Evolutionary conservation across 2,888 invertebrate genomes (phyloP), one percentile per base, ranked within the genome.

Genomic region (Oeneis ivallda): DNA sequence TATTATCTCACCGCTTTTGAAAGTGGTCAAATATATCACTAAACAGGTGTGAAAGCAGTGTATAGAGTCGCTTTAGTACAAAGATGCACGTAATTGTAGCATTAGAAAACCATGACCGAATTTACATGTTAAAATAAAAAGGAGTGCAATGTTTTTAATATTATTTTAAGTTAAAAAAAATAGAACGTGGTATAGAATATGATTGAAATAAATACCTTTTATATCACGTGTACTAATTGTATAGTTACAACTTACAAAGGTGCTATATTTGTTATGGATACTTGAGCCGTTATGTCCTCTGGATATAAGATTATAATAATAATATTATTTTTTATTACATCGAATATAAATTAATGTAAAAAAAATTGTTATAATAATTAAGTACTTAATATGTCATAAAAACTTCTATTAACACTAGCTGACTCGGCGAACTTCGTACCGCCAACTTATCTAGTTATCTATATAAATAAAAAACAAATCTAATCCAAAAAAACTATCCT

Each of bases 231-330:
- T 66, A 54, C 11, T 34, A 63, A 50, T 13, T 50, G 50, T 19
- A 59, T 26, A 4, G 2, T 2, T 26, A 26, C 5, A 65, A 67
- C 67, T 72, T 79, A 79, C 77, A 75, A 83, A 81, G 87, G 87
- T 87, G 87, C 87, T 87, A 87, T 80, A 83, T 81, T 80, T 81
- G 80, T 81, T 83, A 80, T 75, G 72, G 72, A 72, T 74, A 76
- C 70, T 74, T 50, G 54, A 66, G 58, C 53, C 47, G 64, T 65
- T 72, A 75, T 73, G 76, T 79, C 76, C 73, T 73, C 75, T 75
- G 75, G 68, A 32, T 15, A 56, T 64, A 60, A 64, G 49, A 64
- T 34, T 57, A 5, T n/a, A n/a, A n/a, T n/a, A n/a, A n/a, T n/a
- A n/a, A n/a, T n/a, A n/a, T n/a, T n/a, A 1, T 45, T 53, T 52